Evolutionary conservation across 1,140 invertebrate species (phyloP).

Genomic region (Heterodera carotae): DNA sequence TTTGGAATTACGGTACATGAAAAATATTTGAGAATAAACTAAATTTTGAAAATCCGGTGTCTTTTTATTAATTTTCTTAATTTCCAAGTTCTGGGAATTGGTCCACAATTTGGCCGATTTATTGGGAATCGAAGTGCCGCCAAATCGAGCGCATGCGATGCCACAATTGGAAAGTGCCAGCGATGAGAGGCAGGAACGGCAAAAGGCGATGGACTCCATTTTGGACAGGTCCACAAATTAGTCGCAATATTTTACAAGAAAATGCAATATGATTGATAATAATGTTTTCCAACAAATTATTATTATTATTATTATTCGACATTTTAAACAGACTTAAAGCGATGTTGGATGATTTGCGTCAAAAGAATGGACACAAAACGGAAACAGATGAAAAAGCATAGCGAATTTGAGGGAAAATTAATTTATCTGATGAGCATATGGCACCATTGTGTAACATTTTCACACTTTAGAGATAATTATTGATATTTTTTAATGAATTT

Average conservation of each 20-base stretch:
- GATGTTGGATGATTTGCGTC: neutral
- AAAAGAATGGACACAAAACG: no score
- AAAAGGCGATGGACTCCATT: slow-evolving; percentile 20
- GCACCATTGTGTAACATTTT: no score
- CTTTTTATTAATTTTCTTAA: neutral
- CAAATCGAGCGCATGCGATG: neutral
- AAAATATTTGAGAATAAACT: slow-evolving; percentile 6
- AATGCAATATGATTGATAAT: neutral
- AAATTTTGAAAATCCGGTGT: neutral
- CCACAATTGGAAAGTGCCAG: slow-evolving; percentile 17
- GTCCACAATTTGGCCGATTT: slow-evolving; percentile 19
- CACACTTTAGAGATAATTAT: no score
- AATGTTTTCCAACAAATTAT: neutral
- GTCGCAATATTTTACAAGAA: neutral
- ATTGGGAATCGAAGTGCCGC: slow-evolving; percentile 14
- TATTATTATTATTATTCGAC: neutral
- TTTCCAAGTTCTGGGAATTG: slow-evolving; percentile 28
- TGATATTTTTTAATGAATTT: no score
- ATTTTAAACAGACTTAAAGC: neutral
- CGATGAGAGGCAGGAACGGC: slow-evolving; percentile 16
- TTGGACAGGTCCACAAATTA: slow-evolving; percentile 2
- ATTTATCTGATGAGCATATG: no score
- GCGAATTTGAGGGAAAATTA: no score
- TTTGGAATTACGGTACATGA: no score
- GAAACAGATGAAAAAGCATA: no score